phyloP scores from a whole-genome alignment of 2,797 vertebrate species.

The Fringilla coelebs region DNA sequence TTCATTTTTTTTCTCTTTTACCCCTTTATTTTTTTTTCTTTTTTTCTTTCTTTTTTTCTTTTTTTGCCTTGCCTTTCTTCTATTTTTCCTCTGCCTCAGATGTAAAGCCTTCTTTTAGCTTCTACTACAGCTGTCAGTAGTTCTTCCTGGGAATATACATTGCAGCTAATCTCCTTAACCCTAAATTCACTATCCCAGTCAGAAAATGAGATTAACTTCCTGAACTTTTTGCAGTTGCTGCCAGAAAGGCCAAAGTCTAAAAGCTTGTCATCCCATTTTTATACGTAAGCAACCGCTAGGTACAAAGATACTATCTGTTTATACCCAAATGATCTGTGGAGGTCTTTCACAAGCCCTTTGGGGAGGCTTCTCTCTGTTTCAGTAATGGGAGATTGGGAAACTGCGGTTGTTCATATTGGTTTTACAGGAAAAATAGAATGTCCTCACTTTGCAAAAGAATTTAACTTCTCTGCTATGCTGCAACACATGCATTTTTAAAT shows the following conservation, averaged over 20 bases:
- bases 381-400: constrained; percentile 55
- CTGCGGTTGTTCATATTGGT: constrained; percentile 35
- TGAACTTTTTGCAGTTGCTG: not conserved
- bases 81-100: not conserved
- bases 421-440: constrained; percentile 54
- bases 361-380: constrained; percentile 42
- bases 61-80: not conserved
- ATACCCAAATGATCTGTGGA: constrained; percentile 30
- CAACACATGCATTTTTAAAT: constrained; percentile 48
- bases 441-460: constrained; percentile 58
- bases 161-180: constrained; percentile 30
- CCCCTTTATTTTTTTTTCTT: not conserved
- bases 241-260: constrained; percentile 20
- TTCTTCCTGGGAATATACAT: not conserved
- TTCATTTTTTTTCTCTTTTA: not conserved
- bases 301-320: constrained; percentile 64
- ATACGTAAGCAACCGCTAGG: constrained; percentile 47
- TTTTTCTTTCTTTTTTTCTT: not conserved
- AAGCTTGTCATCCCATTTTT: constrained; percentile 16
- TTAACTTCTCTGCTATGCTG: constrained; percentile 31
- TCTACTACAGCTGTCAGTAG: not conserved
- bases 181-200: constrained; percentile 12
- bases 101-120: not conserved
- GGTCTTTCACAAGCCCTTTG: constrained; percentile 60
- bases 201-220: constrained; percentile 52